These are phyloP conservation scores for Collichthys lucidus DNA, from an alignment of 2,113 vertebrate species.

Conservation along the genomic window DNA sequence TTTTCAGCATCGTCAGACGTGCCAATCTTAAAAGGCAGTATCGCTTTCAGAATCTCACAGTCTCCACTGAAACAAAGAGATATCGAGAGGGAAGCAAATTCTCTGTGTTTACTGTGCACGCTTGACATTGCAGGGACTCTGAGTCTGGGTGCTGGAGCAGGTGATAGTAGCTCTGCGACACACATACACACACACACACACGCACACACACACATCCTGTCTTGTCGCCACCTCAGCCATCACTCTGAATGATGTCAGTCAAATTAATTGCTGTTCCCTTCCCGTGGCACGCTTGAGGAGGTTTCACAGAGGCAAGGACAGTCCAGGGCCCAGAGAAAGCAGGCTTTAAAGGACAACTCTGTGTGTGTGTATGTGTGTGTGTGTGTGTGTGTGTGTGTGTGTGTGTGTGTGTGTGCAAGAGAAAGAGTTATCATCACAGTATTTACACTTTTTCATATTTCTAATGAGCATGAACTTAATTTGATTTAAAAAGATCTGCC, in stretches of 20 bases:
- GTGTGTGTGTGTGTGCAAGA: conserved; percentile 16
- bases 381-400: conserved; percentile 17
- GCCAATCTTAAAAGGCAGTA: conserved; percentile 66
- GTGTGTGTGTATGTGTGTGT: conserved; percentile 29
- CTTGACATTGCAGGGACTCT: conserved; percentile 52
- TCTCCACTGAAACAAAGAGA: conserved; percentile 2
- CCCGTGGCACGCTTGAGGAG: conserved; percentile 75
- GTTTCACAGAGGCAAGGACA: conserved; percentile 77
- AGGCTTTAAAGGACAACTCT: conserved; percentile 64
- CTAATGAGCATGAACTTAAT: conserved; percentile 33
- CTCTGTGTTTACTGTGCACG: conserved; percentile 33
- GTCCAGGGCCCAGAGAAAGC: conserved; percentile 59
- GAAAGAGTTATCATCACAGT: conserved; percentile 3
- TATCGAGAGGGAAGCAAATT: not conserved
- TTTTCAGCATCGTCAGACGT: conserved; percentile 63
- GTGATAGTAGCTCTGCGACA: conserved; percentile 38
- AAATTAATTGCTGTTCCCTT: conserved; percentile 79
- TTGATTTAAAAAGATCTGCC: conserved; percentile 4
- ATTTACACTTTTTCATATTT: conserved; percentile 36
- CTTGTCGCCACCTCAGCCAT: conserved; percentile 73
- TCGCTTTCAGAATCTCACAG: conserved; percentile 51
- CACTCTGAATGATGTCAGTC: conserved; percentile 81
- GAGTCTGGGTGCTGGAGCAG: conserved; percentile 45
- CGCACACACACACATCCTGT: conserved; percentile 23
- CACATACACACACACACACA: not conserved